phyloP scores from a whole-genome alignment of 2,113 vertebrate genomes.

The Oenanthe melanoleuca region DNA sequence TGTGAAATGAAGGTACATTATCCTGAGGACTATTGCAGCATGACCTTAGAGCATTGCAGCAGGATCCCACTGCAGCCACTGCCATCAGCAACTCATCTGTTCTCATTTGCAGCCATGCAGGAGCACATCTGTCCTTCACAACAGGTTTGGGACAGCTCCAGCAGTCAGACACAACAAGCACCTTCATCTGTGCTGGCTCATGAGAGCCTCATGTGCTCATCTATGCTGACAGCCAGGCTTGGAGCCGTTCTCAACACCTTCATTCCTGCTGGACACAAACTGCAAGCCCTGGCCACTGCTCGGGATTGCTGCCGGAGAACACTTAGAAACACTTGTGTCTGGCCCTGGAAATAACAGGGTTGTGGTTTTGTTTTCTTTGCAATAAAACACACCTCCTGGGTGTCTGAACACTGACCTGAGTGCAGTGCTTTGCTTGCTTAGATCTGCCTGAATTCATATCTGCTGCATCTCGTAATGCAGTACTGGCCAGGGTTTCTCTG shows the following conservation, averaged over 20 bases:
- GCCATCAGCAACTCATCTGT: rapidly evolving
- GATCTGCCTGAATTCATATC: rapidly evolving
- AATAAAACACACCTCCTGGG: slow-evolving; percentile 35
- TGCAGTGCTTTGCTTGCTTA: background rate
- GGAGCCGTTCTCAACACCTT: rapidly evolving
- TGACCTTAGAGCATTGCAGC: background rate
- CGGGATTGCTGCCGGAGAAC: background rate
- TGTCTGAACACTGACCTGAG: background rate
- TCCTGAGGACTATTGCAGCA: background rate
- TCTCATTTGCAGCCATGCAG: rapidly evolving
- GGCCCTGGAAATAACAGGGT: background rate
- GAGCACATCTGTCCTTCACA: background rate
- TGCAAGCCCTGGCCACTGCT: background rate
- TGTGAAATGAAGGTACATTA: background rate
- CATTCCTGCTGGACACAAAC: background rate
- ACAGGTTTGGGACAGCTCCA: background rate
- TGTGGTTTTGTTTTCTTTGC: slow-evolving; percentile 57
- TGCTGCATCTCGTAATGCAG: rapidly evolving
- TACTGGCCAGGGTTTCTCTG: background rate
- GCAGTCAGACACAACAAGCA: background rate
- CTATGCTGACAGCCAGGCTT: background rate
- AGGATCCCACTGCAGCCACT: background rate
- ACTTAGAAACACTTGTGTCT: background rate
- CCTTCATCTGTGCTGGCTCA: background rate
- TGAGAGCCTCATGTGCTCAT: background rate